Evolutionary conservation across 2,888 invertebrate genomes (phyloP).

Genomic region (Coleophora deauratella): DNA sequence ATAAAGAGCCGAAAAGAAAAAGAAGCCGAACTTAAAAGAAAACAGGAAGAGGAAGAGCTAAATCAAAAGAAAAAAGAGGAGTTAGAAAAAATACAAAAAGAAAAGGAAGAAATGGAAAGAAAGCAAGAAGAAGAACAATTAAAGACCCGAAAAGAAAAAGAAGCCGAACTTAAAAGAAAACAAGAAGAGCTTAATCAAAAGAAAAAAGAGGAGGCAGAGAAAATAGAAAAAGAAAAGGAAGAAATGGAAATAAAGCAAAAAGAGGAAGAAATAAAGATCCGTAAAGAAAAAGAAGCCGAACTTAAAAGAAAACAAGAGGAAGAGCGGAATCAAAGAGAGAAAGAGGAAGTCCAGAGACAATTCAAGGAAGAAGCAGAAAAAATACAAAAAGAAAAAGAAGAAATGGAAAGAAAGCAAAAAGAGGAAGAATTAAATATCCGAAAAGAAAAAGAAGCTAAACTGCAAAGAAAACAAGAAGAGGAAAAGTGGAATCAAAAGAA

Average conservation of each 20-base stretch:
- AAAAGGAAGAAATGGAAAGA: not conserved
- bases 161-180: not conserved
- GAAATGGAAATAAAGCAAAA: slow-evolving; percentile 5
- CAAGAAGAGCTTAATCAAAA: not conserved
- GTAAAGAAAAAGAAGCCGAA: not conserved
- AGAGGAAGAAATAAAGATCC: not conserved
- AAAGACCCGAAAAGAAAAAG: too few relatives aligned
- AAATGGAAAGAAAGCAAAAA: not conserved
- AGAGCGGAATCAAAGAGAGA: not conserved
- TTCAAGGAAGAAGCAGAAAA: slow-evolving; percentile 12
- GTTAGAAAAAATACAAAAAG: slow-evolving; percentile 8
- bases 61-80: too few relatives aligned
- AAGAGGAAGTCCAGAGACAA: slow-evolving; percentile 3
- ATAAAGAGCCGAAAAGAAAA: not conserved
- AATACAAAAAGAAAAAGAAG: slow-evolving; percentile 7
- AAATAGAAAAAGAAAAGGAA: slow-evolving; percentile 5
- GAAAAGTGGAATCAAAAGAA: slow-evolving; percentile 2
- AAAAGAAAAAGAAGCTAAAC: slow-evolving; percentile 9
- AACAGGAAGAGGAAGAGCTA: not conserved
- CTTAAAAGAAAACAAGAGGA: not conserved
- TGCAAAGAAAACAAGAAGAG: slow-evolving; percentile 1
- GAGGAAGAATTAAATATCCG: slow-evolving; percentile 2
- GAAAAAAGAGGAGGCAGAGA: slow-evolving; percentile 1
- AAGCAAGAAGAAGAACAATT: too few relatives aligned
- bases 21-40: not conserved